A percentile compares a stretch with the other conserved stretches of the same genome.
These are phyloP conservation scores for Solea solea DNA, from an alignment of 2,113 vertebrate genomes.

Conservation along the genomic window DNA sequence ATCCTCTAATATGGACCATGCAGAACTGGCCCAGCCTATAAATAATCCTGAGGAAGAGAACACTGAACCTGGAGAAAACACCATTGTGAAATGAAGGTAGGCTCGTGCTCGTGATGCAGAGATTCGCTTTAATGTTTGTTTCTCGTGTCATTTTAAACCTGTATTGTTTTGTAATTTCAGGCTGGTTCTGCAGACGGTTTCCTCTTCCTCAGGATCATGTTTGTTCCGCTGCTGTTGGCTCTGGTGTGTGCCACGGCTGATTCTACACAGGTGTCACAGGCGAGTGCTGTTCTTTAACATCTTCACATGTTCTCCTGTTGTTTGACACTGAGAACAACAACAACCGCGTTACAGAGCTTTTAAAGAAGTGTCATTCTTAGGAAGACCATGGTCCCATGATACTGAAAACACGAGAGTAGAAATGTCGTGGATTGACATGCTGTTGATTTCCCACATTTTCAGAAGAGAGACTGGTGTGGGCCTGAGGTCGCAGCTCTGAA, in stretches of 20 bases:
- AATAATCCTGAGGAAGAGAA: conserved; percentile 69
- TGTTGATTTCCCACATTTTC: background rate
- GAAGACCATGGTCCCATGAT: background rate
- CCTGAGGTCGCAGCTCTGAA: conserved; percentile 80
- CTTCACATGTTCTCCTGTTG: background rate
- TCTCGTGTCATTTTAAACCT: background rate
- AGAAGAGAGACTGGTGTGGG: conserved; percentile 73
- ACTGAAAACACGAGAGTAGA: background rate
- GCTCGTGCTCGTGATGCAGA: conserved; percentile 13
- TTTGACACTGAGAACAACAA: background rate
- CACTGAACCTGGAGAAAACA: conserved; percentile 44
- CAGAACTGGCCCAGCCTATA: conserved; percentile 76
- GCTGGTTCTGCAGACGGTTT: background rate
- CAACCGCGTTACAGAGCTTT: background rate
- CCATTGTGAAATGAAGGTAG: conserved; percentile 59
- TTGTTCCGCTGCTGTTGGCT: conserved; percentile 70
- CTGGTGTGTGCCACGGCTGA: conserved; percentile 68
- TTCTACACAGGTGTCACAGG: conserved; percentile 63
- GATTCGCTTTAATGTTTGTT: background rate
- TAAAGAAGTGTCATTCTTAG: background rate
- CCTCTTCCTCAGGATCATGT: conserved; percentile 33
- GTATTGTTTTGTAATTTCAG: conserved; percentile 39
- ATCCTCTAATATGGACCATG: conserved; percentile 78
- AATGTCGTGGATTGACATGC: background rate
- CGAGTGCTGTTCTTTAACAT: conserved; percentile 50